Evolutionary conservation across 1,140 invertebrate genomes (phyloP).

Genomic region (Diploscapter pachys): DNA sequence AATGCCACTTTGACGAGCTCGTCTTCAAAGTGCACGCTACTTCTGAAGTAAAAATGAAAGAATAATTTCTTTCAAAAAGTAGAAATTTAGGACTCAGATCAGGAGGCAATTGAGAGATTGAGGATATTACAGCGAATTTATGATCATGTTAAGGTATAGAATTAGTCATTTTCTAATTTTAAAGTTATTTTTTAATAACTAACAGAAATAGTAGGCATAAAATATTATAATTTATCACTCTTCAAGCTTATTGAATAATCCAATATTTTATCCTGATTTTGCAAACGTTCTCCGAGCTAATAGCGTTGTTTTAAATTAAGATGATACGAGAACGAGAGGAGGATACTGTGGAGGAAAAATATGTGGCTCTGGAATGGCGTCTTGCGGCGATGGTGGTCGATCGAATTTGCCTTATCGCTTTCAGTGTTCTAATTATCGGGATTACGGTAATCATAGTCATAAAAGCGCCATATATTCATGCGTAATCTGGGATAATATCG

Average conservation of each 20-base stretch:
- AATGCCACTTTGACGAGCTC: no score
- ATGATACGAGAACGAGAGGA: constrained; percentile 48
- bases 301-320: constrained; percentile 26
- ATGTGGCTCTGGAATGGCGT: constrained; percentile 77
- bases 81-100: constrained; percentile 18
- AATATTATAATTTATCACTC: not conserved
- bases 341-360: constrained; percentile 42
- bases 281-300: not conserved
- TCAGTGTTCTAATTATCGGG: constrained; percentile 75
- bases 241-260: not conserved
- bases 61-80: no score
- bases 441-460: no score
- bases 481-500: no score
- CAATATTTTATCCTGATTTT: not conserved
- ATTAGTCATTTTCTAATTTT: not conserved
- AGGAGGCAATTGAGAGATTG: constrained; percentile 26
- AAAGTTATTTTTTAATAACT: no score
- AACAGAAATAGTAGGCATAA: not conserved
- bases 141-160: constrained; percentile 40
- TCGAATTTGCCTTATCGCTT: constrained; percentile 95
- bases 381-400: constrained; percentile 99
- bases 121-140: constrained; percentile 37
- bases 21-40: no score
- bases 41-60: no score
- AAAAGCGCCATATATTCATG: no score